Base-by-base conservation (phyloP, 2,797 vertebrate genomes). In the Arnoldichthys spilopterus region DNA sequence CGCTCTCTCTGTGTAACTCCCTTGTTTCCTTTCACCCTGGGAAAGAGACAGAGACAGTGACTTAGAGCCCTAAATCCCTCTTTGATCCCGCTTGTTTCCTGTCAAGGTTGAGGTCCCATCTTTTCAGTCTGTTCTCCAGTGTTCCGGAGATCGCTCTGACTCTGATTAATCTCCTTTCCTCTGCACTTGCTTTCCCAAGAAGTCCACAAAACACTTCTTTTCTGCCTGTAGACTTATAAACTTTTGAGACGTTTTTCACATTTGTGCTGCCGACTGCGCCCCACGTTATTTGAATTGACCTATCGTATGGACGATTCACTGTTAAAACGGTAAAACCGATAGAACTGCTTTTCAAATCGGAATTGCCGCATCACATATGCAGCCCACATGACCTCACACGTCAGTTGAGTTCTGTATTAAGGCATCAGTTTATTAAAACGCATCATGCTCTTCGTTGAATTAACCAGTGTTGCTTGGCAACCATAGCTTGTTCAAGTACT, bases 41-140 rank as follows among this genome's bases (percentile, higher is more conserved):
- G 69, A 82, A 73, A 74, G 72, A 76, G 72, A 69, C 53, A 75
- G 69, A 82, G 54, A 68, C 58, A 63, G 67, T 47, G 77, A 62
- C 75, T 82, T 49, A 47, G 61, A 83, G 79, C 80, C 74, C 45
- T 80, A 83, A 85, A 82, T 77, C 83, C 70, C 77, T 71, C 63
- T 80, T 82, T 85, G 77, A 85, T 84, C 80, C 82, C 51, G 51
- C 84, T 76, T 77, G 82, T 82, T 85, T 80, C 67, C 74, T 80
- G 84, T 84, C 80, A 82, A 76, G 80, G 77, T 82, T 80, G 77
- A 82, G 84, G 72, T 85, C 76, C 75, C 72, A 45, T 85, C 68
- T 80, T 83, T 76, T 80, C 68, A 78, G 30, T 71, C 59, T 24
- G 43, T 58, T 56, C 74, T 70, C 68, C 61, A 61, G 56, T 62